Conservation (phyloP, 2,113 vertebrate species). For the Megaleporinus macrocephalus region DNA sequence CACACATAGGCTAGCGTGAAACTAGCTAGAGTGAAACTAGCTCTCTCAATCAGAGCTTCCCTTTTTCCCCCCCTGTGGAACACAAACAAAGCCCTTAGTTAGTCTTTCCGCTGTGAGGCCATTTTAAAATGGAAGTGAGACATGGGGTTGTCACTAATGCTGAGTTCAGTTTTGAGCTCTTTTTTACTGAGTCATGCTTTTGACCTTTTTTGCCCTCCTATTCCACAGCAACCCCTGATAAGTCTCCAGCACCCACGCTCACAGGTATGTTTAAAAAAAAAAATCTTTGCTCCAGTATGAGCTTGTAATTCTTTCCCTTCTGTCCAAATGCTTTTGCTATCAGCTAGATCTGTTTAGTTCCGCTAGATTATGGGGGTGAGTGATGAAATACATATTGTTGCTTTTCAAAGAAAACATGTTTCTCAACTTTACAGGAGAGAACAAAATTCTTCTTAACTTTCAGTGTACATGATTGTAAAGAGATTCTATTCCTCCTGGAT, state of each 20-base stretch:
- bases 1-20: conserved; percentile 35
- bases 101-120: not conserved
- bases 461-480: too few relatives aligned
- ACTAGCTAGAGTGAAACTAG: conserved; percentile 71
- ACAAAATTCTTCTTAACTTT: too few relatives aligned
- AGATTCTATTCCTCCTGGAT: too few relatives aligned
- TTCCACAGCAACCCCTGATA: conserved; percentile 56
- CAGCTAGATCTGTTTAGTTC: not conserved
- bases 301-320: too few relatives aligned
- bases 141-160: not conserved
- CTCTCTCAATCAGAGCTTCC: conserved; percentile 37
- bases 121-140: not conserved
- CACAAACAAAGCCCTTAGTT: conserved; percentile 1
- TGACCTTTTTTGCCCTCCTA: conserved; percentile 23
- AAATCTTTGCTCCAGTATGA: not conserved
- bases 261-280: conserved; percentile 67
- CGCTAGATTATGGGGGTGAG: not conserved
- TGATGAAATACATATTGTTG: too few relatives aligned
- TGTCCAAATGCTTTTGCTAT: not conserved
- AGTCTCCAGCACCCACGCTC: conserved; percentile 39
- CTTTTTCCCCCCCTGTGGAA: conserved; percentile 28
- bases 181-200: not conserved
- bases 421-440: too few relatives aligned
- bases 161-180: not conserved
- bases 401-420: too few relatives aligned